Base-by-base conservation (phyloP, 2,888 invertebrate species). In the Cyclophora punctaria region DNA sequence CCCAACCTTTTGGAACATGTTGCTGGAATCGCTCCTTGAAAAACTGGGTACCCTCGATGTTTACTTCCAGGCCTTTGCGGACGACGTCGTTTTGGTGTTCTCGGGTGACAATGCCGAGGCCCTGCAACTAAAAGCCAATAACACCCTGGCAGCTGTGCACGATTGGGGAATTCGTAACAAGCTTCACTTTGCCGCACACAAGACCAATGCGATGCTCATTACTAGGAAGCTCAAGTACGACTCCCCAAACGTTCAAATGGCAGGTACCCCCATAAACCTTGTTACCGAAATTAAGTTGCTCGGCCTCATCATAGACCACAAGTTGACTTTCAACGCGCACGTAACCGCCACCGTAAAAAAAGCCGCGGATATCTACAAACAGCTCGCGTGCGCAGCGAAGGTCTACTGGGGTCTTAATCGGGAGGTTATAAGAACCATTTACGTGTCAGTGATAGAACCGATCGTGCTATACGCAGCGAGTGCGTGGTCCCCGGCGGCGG, bases 1-100 rank as follows among this genome's bases (percentile, higher is more conserved):
- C 4, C 53, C 57, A 33, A 52, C 55, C 0, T 34, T 58, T 0
- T 59, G 59, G 60, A 63, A 59, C 44, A 34, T 63, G 0, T 42
- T 60, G 0, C 48, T 61, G 6, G 59, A 60, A 41, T 53, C 58
- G 2, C 52, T 56, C 1, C 41, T 55, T 3, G 40, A 43, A 33
- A 33, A 34, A 5, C 42, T 53, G 3, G 45, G 47, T 4, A 5
- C 20, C 5, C 45, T 34, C 0, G 45, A 43, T 0, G 37, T 45
- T 2, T 49, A 55, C 41, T 49, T 48, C 4, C 55, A 60, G n/a
- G 58, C 58, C 0, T 58, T 51, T n/a, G 57, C 57, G 3, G 56
- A 55, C n/a, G 49, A 49, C 6, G 35, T 53, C 0, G 48, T 56
- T 0, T 20, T 59, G 4, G 46, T 56, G 0, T 47, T 59, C n/a